Conservation (phyloP, 2,888 invertebrate species). For the Fabriciana adippe region DNA sequence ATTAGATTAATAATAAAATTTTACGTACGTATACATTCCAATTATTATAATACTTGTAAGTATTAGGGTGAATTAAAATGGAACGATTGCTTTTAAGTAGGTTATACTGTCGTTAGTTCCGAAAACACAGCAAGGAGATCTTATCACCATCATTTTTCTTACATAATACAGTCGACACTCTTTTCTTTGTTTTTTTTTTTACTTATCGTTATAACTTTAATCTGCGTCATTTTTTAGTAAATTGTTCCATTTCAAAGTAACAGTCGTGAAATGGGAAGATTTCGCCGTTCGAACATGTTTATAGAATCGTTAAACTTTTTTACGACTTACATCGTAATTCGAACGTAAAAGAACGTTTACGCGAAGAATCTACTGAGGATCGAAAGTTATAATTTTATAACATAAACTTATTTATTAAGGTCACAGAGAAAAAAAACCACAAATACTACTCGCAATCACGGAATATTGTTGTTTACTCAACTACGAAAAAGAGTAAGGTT, state of each 20-base stretch:
- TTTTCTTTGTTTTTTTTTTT: slow-evolving; percentile 7
- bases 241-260: slow-evolving; percentile 33
- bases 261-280: slow-evolving; percentile 44
- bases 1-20: too few species aligned
- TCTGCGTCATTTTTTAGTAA: slow-evolving; percentile 21
- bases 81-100: too few species aligned
- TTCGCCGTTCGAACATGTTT: slow-evolving; percentile 63
- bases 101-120: too few species aligned
- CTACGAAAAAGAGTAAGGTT: neutral
- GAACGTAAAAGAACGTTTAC: slow-evolving; percentile 67
- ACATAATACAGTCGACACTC: neutral
- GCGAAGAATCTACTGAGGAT: slow-evolving; percentile 60
- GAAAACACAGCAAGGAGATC: too few species aligned
- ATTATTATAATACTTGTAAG: too few species aligned
- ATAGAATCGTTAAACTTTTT: slow-evolving; percentile 71
- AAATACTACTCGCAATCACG: slow-evolving; percentile 5
- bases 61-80: too few species aligned
- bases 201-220: slow-evolving; percentile 13
- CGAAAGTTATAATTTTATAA: slow-evolving; percentile 51
- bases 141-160: too few species aligned
- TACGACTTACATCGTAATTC: slow-evolving; percentile 67
- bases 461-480: neutral
- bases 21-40: too few species aligned
- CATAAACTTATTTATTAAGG: slow-evolving; percentile 23
- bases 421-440: slow-evolving; percentile 12